phyloP scores from a whole-genome alignment of 2,113 vertebrate species.

The Papio anubis region DNA sequence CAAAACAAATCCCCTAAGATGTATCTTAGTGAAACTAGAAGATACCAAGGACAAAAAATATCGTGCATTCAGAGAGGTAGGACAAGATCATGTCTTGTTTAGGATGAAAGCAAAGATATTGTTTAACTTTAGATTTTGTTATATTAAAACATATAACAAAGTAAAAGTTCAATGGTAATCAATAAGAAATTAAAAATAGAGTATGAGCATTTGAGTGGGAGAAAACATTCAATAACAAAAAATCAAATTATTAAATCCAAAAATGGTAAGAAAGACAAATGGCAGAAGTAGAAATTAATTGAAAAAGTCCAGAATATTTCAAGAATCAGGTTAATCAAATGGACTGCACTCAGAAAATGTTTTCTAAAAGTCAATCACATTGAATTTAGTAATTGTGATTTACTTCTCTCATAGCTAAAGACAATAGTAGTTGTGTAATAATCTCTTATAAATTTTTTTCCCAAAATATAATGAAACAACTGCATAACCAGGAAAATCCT shows the following conservation, averaged over 20 bases:
- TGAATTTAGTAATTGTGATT: neutral
- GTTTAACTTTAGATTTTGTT: neutral
- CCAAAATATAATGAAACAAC: neutral
- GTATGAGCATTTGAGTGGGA: neutral
- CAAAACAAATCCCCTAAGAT: neutral
- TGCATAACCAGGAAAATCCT: neutral
- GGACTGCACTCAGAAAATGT: neutral
- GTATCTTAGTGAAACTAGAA: neutral
- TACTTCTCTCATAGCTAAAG: neutral
- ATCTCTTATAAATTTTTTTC: neutral
- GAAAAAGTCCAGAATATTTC: neutral
- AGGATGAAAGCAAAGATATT: neutral
- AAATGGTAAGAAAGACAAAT: neutral
- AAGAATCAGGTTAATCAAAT: neutral
- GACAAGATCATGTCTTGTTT: neutral
- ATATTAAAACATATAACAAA: neutral
- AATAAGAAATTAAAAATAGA: neutral
- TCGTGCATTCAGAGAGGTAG: neutral
- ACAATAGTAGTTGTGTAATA: neutral
- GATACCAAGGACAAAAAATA: neutral
- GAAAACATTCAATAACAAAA: neutral
- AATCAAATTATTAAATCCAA: neutral
- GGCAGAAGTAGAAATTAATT: neutral
- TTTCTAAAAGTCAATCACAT: neutral
- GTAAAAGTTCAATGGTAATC: neutral